Percentiles rank a stretch among this genome's conserved stretches.
phyloP scores from a whole-genome alignment of 2,888 invertebrate species.

The Anthophora plumipes region DNA sequence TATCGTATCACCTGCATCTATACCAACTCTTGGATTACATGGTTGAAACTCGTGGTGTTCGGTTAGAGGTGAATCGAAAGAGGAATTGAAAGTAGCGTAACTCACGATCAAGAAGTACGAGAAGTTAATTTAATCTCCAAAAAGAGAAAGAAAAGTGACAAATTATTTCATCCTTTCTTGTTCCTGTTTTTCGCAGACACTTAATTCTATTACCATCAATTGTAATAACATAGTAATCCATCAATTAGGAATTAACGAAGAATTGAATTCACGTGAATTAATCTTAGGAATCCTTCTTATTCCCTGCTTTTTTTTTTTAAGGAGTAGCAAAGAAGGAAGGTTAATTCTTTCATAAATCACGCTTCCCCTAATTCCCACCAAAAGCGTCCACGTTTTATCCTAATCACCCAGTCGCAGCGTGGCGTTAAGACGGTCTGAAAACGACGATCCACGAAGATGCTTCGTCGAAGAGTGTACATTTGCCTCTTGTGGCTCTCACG shows the following conservation, averaged over 20 bases:
- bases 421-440: conserved; percentile 14
- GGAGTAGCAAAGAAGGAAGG: not conserved
- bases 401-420: conserved; percentile 7
- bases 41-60: not conserved
- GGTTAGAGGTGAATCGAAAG: not conserved
- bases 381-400: conserved; percentile 2
- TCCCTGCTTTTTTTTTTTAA: too few species aligned
- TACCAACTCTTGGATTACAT: not conserved
- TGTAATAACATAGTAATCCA: too few species aligned
- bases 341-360: conserved; percentile 7
- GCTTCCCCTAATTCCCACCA: conserved; percentile 2
- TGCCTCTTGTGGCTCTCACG: not conserved
- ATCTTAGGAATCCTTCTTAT: too few species aligned
- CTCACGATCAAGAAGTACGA: too few species aligned
- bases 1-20: conserved; percentile 66
- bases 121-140: too few species aligned
- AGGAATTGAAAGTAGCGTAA: not conserved
- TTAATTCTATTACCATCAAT: too few species aligned
- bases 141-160: too few species aligned
- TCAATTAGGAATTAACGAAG: too few species aligned
- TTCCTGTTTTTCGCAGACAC: too few species aligned
- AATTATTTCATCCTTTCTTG: too few species aligned
- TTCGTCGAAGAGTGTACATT: not conserved
- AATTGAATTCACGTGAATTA: too few species aligned
- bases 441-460: not conserved